phyloP scores from a whole-genome alignment of 2,113 vertebrate genomes.

The Eretmochelys imbricata region DNA sequence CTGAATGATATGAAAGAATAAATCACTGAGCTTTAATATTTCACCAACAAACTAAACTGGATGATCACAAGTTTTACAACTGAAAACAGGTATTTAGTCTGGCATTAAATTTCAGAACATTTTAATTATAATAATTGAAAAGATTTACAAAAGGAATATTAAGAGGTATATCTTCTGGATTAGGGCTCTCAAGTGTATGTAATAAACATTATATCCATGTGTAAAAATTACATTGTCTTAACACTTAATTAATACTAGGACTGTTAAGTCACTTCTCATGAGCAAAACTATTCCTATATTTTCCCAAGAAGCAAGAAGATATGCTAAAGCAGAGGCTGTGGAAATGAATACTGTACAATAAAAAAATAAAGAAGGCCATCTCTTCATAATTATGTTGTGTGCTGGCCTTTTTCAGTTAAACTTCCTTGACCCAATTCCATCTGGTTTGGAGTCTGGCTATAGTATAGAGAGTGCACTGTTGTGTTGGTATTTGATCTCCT shows the following conservation, averaged over 20 bases:
- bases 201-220: not conserved
- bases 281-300: not conserved
- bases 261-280: not conserved
- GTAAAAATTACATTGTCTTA: not conserved
- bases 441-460: not conserved
- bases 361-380: not conserved
- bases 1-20: slow-evolving; percentile 9
- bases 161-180: not conserved
- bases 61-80: not conserved
- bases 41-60: not conserved
- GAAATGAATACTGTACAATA: not conserved
- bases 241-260: not conserved
- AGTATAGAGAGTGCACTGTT: not conserved
- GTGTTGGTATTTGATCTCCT: accelerated
- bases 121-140: slow-evolving; percentile 12
- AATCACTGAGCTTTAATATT: not conserved
- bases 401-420: not conserved
- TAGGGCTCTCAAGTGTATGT: not conserved
- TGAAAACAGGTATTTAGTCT: slow-evolving; percentile 1
- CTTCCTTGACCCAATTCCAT: not conserved
- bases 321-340: not conserved
- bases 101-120: slow-evolving; percentile 1
- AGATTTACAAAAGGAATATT: not conserved
- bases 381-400: accelerated
- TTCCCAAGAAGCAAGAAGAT: not conserved